Conservation (phyloP, 2,113 vertebrate genomes). For the Rhinoderma darwinii region DNA sequence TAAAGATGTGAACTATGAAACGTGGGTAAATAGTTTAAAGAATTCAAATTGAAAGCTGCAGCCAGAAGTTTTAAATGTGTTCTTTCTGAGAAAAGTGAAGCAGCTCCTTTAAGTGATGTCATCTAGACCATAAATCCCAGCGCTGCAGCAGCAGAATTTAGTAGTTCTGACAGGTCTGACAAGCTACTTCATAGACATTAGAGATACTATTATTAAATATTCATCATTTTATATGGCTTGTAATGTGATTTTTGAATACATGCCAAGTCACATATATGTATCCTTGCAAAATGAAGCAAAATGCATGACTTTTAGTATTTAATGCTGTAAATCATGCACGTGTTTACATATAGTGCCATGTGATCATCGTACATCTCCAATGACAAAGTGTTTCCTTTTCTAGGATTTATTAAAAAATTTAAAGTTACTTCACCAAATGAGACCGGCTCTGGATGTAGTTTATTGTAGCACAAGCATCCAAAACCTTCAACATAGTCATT, state of each 20-base stretch:
- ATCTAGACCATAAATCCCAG: not conserved
- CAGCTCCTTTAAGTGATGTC: not conserved
- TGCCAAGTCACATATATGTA: not conserved
- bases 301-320: not conserved
- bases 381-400: not conserved
- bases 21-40: not conserved
- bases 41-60: not conserved
- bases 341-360: not conserved
- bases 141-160: not conserved
- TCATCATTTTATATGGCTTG: not conserved
- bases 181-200: slow-evolving; percentile 2
- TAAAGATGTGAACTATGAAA: not conserved
- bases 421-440: not conserved
- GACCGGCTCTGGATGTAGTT: not conserved
- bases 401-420: not conserved
- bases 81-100: not conserved
- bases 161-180: not conserved
- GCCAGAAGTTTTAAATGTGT: not conserved
- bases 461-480: not conserved
- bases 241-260: not conserved
- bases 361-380: not conserved
- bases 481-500: not conserved
- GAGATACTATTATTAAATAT: not conserved
- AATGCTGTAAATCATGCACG: not conserved
- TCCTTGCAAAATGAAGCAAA: not conserved